Conservation (phyloP, 1,140 invertebrate species). For the Bombus impatiens region DNA sequence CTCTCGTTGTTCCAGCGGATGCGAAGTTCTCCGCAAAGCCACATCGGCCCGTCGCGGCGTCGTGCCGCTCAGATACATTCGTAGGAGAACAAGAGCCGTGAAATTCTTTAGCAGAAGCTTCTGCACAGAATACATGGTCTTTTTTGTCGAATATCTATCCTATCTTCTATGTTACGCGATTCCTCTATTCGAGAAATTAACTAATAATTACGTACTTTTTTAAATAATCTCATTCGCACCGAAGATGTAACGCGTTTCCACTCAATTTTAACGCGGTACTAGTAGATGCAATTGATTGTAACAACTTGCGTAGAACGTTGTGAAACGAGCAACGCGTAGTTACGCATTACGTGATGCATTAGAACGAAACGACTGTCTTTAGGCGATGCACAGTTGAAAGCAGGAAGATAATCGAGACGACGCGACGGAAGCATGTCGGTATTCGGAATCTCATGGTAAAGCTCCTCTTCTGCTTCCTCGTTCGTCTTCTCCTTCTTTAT, state of each 20-base stretch:
- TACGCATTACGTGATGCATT: background rate
- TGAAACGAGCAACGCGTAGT: background rate
- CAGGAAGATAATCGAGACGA: conserved; percentile 61
- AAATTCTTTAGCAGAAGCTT: conserved; percentile 39
- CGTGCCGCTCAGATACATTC: conserved; percentile 45
- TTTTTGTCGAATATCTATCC: background rate
- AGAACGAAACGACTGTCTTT: background rate
- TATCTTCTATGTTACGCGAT: background rate
- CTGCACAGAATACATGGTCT: background rate
- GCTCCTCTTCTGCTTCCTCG: conserved; percentile 38
- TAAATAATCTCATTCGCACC: background rate
- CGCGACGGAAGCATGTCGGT: conserved; percentile 46
- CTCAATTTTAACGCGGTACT: background rate
- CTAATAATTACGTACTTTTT: background rate
- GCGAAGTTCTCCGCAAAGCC: conserved; percentile 54
- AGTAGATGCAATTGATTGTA: background rate
- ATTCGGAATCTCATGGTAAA: conserved; percentile 28
- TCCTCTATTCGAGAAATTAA: conserved; percentile 17
- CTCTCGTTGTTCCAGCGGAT: conserved; percentile 60
- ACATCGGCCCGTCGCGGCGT: background rate
- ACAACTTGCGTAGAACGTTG: background rate
- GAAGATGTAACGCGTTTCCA: background rate
- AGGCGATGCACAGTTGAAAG: conserved; percentile 50
- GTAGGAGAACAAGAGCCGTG: conserved; percentile 24
- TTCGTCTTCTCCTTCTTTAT: conserved; percentile 13